Base-by-base conservation (phyloP, 2,888 invertebrate genomes). In the Eupithecia centaureata region DNA sequence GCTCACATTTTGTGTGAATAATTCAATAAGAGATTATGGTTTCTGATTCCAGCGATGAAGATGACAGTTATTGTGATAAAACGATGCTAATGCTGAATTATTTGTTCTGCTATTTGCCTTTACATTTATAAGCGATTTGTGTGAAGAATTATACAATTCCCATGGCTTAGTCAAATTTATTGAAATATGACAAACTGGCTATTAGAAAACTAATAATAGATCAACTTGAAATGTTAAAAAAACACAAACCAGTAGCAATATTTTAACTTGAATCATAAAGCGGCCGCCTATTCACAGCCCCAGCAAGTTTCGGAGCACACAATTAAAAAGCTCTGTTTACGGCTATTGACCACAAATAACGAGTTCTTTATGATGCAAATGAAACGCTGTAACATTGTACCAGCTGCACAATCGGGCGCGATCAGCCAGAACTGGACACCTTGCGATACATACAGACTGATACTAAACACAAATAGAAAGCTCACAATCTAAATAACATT, bases 381-480 rank as follows among this genome's bases (percentile, higher is more conserved):
- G 61, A 63, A 70, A 22, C 61, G 61, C 52, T 57, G 47, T 63
- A 65, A 58, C 58, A 68, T 32, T 18, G 66, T 63, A 66, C 68
- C 76, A 74, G 74, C 73, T 74, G 76, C 70, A 56, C 74, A 67
- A 76, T 74, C 73, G 65, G 66, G 69, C 32, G 70, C 72, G 67
- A 72, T 69, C 71, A 60, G 72, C 70, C 68, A 65, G 68, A 65
- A 69, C 65, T 57, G 70, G 67, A 72, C 75, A 76, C 75, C 73
- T 68, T 72, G 67, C 58, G 58, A 38, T 18, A 60, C 47, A 56
- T 28, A 60, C 60, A 38, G 2, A 18, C 32, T 13, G 27, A 54
- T 30, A 59, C 1, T 30, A 22, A 42, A 42, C 18, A 42, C 32
- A 32, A 51, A 61, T 22, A 52, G 28, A 42, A 42, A 18, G 42